phyloP scores from a whole-genome alignment of 2,797 vertebrate genomes.

The Malurus splendens region DNA sequence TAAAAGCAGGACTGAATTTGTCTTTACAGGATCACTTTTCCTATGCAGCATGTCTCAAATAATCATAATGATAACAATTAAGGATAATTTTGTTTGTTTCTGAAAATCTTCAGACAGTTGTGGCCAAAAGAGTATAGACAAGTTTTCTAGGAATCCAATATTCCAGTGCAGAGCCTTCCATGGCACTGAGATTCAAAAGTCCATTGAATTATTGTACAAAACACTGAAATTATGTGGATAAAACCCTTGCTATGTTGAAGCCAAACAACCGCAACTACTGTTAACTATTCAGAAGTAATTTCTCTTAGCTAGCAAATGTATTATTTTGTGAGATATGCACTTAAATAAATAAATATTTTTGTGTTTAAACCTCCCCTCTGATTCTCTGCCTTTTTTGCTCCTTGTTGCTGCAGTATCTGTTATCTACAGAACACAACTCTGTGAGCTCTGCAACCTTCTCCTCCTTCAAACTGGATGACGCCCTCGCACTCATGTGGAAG shows the following conservation, averaged over 20 bases:
- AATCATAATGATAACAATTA: background rate
- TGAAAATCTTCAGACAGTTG: background rate
- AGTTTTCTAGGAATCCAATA: background rate
- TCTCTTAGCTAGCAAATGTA: background rate
- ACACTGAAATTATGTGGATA: background rate
- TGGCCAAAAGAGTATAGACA: background rate
- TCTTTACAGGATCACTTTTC: background rate
- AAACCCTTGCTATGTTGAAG: background rate
- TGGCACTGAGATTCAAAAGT: background rate
- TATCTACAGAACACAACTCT: background rate
- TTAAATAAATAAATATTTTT: background rate
- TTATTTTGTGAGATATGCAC: background rate
- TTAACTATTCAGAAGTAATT: background rate
- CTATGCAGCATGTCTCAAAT: background rate
- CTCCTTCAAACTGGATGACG: slow-evolving; percentile 64
- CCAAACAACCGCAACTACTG: background rate
- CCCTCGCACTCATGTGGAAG: slow-evolving; percentile 75
- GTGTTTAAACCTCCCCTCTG: background rate
- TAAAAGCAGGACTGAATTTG: background rate
- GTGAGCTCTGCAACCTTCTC: background rate
- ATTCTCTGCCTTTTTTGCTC: background rate
- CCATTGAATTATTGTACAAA: background rate
- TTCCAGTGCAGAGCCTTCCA: background rate
- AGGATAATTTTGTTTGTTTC: background rate
- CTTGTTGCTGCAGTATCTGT: slow-evolving; percentile 68